Evolutionary conservation across 2,797 vertebrate species (phyloP).

Genomic region (Pantherophis vulpinus): DNA sequence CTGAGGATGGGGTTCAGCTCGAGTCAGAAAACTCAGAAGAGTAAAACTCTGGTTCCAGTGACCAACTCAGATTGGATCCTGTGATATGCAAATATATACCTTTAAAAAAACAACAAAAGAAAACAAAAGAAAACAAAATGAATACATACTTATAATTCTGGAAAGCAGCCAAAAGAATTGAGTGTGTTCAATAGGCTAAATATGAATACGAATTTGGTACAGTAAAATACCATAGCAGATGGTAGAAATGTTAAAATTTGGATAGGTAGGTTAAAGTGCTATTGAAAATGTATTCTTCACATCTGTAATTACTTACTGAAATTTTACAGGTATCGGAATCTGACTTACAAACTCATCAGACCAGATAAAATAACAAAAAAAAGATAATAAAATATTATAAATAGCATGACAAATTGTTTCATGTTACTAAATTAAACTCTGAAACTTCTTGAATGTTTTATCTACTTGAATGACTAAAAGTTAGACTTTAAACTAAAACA

Average conservation of each 20-base stretch:
- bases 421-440: background rate
- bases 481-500: background rate
- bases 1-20: background rate
- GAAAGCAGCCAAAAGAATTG: background rate
- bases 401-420: background rate
- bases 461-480: background rate
- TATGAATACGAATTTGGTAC: background rate
- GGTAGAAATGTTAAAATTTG: background rate
- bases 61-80: background rate
- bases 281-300: slow-evolving; percentile 15
- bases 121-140: too few species aligned
- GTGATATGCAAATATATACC: background rate
- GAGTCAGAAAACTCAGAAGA: background rate
- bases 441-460: background rate
- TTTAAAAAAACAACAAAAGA: background rate
- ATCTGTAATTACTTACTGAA: slow-evolving; percentile 17
- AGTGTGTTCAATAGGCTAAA: background rate
- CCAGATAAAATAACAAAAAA: slow-evolving; percentile 20
- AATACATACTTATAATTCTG: background rate
- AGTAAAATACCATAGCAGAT: slow-evolving; percentile 16
- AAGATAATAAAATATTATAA: background rate
- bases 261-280: background rate
- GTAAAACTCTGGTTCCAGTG: background rate
- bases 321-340: slow-evolving; percentile 20
- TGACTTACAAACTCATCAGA: slow-evolving; percentile 31